Conservation (phyloP, 2,797 vertebrate species). For the Eulemur rubriventer region DNA sequence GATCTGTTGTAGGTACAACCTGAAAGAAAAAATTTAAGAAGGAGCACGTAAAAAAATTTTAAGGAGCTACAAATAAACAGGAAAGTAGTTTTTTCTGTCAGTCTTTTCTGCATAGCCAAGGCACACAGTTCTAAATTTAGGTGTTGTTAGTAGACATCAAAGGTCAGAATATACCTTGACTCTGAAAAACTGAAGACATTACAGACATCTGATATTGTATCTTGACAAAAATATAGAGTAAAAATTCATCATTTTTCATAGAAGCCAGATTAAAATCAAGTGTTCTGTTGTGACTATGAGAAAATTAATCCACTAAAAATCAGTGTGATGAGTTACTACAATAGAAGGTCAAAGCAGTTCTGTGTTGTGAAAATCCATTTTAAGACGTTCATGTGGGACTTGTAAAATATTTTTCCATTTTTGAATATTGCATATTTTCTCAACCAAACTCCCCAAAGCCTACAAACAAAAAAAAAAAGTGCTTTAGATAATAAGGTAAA, state of each 20-base stretch:
- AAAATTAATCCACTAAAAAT: slow-evolving; percentile 8
- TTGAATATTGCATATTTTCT: neutral
- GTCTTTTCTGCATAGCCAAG: neutral
- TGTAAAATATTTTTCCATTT: neutral
- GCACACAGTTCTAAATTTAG: neutral
- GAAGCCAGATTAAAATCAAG: neutral
- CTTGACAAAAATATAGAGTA: neutral
- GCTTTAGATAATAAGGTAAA: neutral
- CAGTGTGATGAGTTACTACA: neutral
- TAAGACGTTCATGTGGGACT: neutral
- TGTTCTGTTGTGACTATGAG: neutral
- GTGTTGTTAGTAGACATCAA: neutral
- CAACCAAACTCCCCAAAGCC: neutral
- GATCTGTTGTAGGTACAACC: slow-evolving; percentile 92
- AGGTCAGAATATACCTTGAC: neutral
- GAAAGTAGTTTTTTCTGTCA: neutral
- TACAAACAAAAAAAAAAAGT: neutral
- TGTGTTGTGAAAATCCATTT: neutral
- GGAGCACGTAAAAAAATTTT: neutral
- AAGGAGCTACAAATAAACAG: neutral
- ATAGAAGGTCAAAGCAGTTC: neutral
- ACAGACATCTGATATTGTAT: neutral
- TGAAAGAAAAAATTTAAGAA: slow-evolving; percentile 75
- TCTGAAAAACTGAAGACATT: neutral
- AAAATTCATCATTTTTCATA: neutral